Base-by-base conservation (phyloP, 2,113 vertebrate genomes). In the Sapayoa aenigma region DNA sequence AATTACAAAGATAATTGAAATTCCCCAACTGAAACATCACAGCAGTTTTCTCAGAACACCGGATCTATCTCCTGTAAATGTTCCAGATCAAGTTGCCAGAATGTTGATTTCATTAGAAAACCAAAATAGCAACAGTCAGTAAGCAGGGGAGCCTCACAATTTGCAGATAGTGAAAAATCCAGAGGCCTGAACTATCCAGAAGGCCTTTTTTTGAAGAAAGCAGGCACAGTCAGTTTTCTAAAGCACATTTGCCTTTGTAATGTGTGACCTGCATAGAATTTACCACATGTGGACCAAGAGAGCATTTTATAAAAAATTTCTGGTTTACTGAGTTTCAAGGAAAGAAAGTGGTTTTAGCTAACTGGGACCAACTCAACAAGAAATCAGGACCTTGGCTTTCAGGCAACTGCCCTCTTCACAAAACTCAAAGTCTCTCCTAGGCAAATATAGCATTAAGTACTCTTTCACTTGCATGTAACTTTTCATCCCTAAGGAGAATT, bases 101-200 rank as follows among this genome's bases (percentile, higher is more conserved):
- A 92, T 49, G 85, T 56, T 95, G 76, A 94, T 95, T 96, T 95
- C 76, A 94, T 96, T 97, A 93, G 82, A 72, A 96, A 84, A 50
- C 66, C 68, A 77, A 93, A 96, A 90, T 37, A 95, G 93, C 65
- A 83, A 60, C 65, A 65, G 33, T 49, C 72, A n/a, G 55, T 66
- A 58, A 56, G 63, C 14, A 58, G 87, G 93, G 30, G n/a, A 85
- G 33, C 77, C 63, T 74, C 72, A 67, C n/a, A 12, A 35, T 78
- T 62, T 65, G 59, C 58, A 85, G 87, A 62, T 79, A 69, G 0
- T 76, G 59, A 85, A 62, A 84, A 82, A 68, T 52, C 17, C 28
- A 72, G 76, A 75, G 42, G 47, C 24, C 90, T 86, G 56, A 89
- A 41, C 44, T 41, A 87, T 28, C 24, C 58, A 75, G 49, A n/a